Conservation (phyloP, 2,797 vertebrate species). For the Sebastolobus altivelis region DNA sequence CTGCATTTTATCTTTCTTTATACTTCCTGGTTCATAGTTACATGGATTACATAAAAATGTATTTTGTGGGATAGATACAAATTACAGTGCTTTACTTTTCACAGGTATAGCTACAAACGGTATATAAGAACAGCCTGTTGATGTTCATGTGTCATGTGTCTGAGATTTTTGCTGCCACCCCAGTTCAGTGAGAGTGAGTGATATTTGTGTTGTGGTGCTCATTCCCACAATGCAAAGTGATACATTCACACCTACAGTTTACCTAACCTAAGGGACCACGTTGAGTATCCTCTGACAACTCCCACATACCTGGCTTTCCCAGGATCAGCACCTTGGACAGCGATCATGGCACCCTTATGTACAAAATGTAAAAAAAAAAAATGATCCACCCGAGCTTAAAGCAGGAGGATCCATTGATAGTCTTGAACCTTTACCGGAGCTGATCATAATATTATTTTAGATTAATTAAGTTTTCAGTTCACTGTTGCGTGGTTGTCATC, state of each 20-base stretch:
- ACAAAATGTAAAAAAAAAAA: conserved; percentile 41
- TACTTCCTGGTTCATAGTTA: no score
- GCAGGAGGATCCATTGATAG: neutral
- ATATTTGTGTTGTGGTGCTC: conserved; percentile 9
- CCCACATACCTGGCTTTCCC: conserved; percentile 4
- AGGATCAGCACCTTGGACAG: conserved; percentile 79
- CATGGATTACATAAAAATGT: no score
- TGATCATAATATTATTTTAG: conserved; percentile 1
- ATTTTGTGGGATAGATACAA: no score
- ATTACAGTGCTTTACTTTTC: no score
- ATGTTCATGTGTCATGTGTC: neutral
- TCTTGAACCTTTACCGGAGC: conserved; percentile 1
- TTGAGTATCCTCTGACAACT: conserved; percentile 27
- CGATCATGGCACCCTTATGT: conserved; percentile 34
- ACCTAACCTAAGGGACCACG: conserved; percentile 11
- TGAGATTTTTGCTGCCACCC: neutral
- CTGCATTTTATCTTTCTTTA: no score
- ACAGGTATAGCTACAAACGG: no score
- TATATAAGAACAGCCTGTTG: no score
- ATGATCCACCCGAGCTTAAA: conserved; percentile 26
- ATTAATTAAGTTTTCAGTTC: neutral
- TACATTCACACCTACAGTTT: conserved; percentile 27
- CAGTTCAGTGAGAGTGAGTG: neutral
- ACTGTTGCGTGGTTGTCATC: neutral
- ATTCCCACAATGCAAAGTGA: conserved; percentile 30